These are phyloP conservation scores for Leptobrachium ailaonicum DNA, from an alignment of 2,113 vertebrate species.

Conservation along the genomic window DNA sequence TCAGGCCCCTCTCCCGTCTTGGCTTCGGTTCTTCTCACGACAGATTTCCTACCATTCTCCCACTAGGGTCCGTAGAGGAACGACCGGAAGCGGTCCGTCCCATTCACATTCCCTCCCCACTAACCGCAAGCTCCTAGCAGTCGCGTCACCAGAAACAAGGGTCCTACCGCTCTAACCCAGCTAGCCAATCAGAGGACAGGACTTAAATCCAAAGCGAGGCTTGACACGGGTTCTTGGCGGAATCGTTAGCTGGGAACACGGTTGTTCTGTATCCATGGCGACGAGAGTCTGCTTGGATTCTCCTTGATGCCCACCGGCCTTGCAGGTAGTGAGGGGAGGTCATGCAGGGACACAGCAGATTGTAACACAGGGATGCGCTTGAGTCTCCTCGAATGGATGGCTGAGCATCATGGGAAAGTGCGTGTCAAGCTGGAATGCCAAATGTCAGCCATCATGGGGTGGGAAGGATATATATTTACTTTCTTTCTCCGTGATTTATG, in stretches of 20 bases:
- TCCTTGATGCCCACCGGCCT: background rate
- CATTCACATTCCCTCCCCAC: background rate
- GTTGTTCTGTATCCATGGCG: constrained; percentile 1
- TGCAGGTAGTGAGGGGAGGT: background rate
- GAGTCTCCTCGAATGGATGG: no score
- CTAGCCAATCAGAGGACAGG: background rate
- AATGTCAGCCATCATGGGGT: no score
- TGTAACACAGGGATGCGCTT: no score
- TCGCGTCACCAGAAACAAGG: constrained; percentile 1
- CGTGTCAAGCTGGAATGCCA: no score
- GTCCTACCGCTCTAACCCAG: background rate
- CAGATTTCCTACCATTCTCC: background rate
- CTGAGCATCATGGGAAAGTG: no score
- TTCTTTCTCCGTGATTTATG: no score
- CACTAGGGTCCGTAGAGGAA: background rate
- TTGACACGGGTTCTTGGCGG: constrained; percentile 15
- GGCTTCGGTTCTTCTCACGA: no score
- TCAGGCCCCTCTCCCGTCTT: background rate
- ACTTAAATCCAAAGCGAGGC: constrained; percentile 5
- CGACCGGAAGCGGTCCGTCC: constrained; percentile 17
- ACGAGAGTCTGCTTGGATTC: background rate
- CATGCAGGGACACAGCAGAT: background rate
- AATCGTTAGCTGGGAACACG: background rate
- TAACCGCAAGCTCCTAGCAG: background rate
- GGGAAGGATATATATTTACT: no score